A percentile compares a stretch with the other conserved stretches of the same genome.
phyloP scores from a whole-genome alignment of 2,113 vertebrate genomes.

The Hepsetus odoe region DNA sequence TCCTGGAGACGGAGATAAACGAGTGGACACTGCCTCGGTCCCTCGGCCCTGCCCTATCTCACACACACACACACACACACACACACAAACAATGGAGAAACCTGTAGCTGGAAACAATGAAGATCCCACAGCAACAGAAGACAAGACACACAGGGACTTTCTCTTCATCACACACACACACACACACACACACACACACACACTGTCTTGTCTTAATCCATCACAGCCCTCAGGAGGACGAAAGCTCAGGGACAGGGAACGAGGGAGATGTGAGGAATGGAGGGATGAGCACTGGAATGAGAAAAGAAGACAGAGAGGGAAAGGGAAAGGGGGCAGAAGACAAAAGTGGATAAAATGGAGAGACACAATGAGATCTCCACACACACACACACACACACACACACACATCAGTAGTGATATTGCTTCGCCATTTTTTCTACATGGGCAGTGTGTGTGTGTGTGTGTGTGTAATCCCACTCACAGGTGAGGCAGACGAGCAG shows the following conservation, averaged over 20 bases:
- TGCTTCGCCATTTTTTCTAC: too few species aligned
- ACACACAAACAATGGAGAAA: neutral
- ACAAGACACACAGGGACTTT: neutral
- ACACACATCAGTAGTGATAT: too few species aligned
- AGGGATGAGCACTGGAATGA: slow-evolving; percentile 6
- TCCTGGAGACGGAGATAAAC: slow-evolving; percentile 39
- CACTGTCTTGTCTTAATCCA: neutral
- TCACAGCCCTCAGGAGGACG: neutral
- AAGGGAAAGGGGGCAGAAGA: neutral
- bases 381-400: too few species aligned
- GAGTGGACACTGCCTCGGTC: slow-evolving; percentile 21
- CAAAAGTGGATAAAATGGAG: too few species aligned
- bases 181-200: slow-evolving; percentile 19
- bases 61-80: slow-evolving; percentile 17
- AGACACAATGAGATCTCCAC: too few species aligned
- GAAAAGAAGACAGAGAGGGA: neutral
- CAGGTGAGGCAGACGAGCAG: slow-evolving; percentile 83
- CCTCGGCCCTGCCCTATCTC: slow-evolving; percentile 21
- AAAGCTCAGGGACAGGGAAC: neutral
- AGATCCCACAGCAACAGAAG: neutral
- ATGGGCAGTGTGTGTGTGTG: neutral
- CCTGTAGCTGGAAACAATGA: neutral
- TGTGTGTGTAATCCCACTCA: slow-evolving; percentile 69
- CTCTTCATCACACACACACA: slow-evolving; percentile 1
- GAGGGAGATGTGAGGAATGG: neutral